These are phyloP conservation scores for Papilio polyxenes DNA, from an alignment of 1,140 invertebrate genomes.

Conservation along the genomic window DNA sequence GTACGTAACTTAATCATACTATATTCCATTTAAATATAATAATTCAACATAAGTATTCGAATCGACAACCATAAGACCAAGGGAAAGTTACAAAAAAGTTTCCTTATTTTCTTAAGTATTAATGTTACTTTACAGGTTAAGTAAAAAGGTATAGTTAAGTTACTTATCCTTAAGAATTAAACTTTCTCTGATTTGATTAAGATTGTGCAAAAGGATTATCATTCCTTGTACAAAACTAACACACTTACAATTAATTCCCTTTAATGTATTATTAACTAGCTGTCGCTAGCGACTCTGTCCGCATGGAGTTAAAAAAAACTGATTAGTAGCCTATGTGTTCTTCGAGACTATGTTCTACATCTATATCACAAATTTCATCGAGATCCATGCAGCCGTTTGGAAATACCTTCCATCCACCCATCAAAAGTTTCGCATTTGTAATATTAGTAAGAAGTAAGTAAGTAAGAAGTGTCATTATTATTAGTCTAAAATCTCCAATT, in stretches of 20 bases:
- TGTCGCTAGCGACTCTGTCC: no score
- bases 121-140: conserved; percentile 2
- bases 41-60: background rate
- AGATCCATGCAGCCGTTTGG: no score
- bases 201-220: background rate
- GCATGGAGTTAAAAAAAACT: no score
- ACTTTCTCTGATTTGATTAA: conserved; percentile 21
- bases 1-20: no score
- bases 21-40: background rate
- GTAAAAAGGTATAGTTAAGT: conserved; percentile 5
- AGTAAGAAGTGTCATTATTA: no score
- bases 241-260: background rate
- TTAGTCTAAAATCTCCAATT: no score
- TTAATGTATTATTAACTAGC: background rate
- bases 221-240: background rate
- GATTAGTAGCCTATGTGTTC: no score
- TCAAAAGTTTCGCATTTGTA: no score
- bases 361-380: no score
- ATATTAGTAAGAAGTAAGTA: no score
- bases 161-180: conserved; percentile 5
- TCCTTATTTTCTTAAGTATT: background rate
- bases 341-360: no score
- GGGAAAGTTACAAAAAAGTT: background rate
- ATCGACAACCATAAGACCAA: background rate
- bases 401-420: no score